Percentiles rank a stretch among this genome's conserved stretches.
These are phyloP conservation scores for Vireo griseus DNA, from an alignment of 2,797 vertebrate species.

Conservation along the genomic window DNA sequence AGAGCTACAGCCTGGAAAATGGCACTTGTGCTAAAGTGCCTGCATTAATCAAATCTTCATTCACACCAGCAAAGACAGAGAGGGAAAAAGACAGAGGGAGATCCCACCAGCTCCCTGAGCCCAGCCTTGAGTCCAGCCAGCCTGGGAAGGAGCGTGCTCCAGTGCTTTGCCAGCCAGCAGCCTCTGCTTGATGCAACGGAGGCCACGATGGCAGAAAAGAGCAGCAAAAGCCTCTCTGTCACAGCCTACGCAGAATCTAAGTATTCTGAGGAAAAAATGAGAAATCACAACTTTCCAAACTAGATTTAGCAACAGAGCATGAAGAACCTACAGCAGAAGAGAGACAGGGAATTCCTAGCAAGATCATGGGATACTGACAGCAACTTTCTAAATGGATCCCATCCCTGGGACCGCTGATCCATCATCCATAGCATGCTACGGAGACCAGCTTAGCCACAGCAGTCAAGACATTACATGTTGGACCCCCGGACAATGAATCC, in stretches of 20 bases:
- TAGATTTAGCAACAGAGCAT: background rate
- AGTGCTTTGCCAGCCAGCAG: background rate
- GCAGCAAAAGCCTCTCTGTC: background rate
- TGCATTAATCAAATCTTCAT: constrained; percentile 53
- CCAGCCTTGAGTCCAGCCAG: fast-evolving
- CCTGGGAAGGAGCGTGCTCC: fast-evolving
- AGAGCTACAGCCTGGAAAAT: constrained; percentile 62
- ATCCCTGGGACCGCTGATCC: background rate
- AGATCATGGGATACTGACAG: background rate
- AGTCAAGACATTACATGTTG: fast-evolving
- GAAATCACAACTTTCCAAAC: background rate
- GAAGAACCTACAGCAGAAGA: background rate
- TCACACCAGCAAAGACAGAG: constrained; percentile 6
- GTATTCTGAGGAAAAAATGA: background rate
- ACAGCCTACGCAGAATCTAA: background rate
- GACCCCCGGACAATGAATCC: background rate
- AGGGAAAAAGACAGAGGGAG: background rate
- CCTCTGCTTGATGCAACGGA: fast-evolving
- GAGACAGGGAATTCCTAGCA: fast-evolving
- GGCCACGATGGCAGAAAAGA: fast-evolving
- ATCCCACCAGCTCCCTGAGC: background rate
- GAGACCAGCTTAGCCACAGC: background rate
- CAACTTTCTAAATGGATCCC: background rate
- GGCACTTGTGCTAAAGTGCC: constrained; percentile 60
- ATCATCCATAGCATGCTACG: background rate